Percentiles rank a stretch among this genome's conserved stretches.
Evolutionary conservation across 1,140 invertebrate genomes (phyloP).

Genomic region (Ceratosolen fusciceps): DNA sequence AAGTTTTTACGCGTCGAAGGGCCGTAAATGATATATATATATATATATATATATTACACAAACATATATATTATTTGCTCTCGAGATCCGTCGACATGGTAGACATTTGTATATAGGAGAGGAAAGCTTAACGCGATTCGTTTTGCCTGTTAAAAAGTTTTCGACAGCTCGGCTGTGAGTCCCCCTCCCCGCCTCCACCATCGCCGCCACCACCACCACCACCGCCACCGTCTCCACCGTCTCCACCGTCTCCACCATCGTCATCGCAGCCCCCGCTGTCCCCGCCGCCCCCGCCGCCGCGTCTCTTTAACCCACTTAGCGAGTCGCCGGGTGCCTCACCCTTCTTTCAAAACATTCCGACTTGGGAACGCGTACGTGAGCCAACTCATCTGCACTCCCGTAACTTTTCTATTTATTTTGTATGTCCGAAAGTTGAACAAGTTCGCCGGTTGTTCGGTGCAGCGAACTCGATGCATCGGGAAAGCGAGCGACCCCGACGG

Average conservation of each 20-base stretch:
- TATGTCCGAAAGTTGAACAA: conserved; percentile 27
- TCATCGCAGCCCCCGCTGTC: not conserved
- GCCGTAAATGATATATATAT: conserved; percentile 20
- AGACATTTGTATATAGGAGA: not conserved
- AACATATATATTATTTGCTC: too few species aligned
- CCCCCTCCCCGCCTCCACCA: not conserved
- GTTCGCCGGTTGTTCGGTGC: not conserved
- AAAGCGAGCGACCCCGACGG: too few species aligned
- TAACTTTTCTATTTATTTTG: conserved; percentile 47
- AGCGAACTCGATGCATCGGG: not conserved
- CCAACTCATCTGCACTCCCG: not conserved
- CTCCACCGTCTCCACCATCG: too few species aligned
- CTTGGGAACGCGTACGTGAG: not conserved
- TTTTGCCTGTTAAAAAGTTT: conserved; percentile 42
- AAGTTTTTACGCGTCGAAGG: conserved; percentile 18
- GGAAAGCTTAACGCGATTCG: conserved; percentile 29
- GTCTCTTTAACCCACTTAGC: conserved; percentile 44
- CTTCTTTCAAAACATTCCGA: conserved; percentile 43
- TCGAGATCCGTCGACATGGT: conserved; percentile 2
- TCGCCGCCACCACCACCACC: too few species aligned
- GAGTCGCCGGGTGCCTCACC: not conserved
- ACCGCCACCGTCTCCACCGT: too few species aligned
- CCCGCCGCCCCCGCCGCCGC: too few species aligned
- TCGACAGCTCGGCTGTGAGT: not conserved
- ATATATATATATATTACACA: too few species aligned